Conservation (phyloP, 2,888 invertebrate species). For the Luperina nickerlii region DNA sequence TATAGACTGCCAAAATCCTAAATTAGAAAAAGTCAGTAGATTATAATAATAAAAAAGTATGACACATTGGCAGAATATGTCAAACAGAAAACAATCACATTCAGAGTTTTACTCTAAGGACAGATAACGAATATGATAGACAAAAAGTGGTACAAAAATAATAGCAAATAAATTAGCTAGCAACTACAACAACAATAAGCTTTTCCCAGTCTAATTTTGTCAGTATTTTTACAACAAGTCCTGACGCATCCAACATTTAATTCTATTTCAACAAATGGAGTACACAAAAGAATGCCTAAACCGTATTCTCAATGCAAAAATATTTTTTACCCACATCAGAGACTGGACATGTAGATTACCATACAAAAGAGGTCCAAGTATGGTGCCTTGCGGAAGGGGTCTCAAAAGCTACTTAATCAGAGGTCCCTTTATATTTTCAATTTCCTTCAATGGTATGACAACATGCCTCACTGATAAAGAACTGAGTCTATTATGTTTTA, state of each 20-base stretch:
- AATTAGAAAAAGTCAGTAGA: background rate
- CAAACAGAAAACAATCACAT: background rate
- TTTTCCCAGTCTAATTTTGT: background rate
- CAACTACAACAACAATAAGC: background rate
- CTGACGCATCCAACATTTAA: constrained; percentile 19
- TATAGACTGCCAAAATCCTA: too few species aligned
- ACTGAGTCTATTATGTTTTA: constrained; percentile 44
- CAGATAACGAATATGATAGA: background rate
- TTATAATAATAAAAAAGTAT: background rate
- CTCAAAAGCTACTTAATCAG: constrained; percentile 66
- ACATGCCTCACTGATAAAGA: constrained; percentile 39
- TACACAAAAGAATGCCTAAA: constrained; percentile 42
- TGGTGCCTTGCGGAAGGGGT: constrained; percentile 58
- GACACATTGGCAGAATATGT: background rate
- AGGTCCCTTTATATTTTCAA: constrained; percentile 68
- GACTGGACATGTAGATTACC: constrained; percentile 62
- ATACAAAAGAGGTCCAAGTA: constrained; percentile 66
- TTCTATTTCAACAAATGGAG: constrained; percentile 15
- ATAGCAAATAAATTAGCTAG: background rate
- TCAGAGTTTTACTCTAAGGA: background rate
- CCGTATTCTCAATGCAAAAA: constrained; percentile 49
- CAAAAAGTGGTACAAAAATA: background rate
- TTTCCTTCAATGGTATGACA: constrained; percentile 63
- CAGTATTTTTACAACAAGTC: constrained; percentile 15
- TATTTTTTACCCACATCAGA: constrained; percentile 63